Evolutionary conservation across 2,113 vertebrate species (phyloP).

Genomic region (Sarotherodon lohbergeri): DNA sequence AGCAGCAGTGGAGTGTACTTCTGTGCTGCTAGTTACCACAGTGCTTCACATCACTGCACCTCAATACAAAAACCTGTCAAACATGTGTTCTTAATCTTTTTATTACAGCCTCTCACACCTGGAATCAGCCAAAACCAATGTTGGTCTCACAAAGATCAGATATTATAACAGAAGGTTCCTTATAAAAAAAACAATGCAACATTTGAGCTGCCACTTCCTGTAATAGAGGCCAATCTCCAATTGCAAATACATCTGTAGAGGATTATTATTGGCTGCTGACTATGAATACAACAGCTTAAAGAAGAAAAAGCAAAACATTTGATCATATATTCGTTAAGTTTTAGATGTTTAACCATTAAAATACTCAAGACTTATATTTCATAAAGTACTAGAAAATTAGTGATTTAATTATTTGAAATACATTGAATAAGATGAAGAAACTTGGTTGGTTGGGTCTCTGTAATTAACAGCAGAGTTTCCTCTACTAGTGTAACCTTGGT

Average conservation of each 20-base stretch:
- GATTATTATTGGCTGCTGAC: background rate
- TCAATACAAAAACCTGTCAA: background rate
- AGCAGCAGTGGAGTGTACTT: constrained; percentile 23
- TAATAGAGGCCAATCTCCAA: rapidly evolving
- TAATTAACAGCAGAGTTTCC: background rate
- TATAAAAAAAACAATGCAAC: background rate
- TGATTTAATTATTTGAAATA: background rate
- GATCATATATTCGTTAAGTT: rapidly evolving
- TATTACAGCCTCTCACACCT: background rate
- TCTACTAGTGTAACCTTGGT: background rate
- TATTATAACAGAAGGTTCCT: rapidly evolving
- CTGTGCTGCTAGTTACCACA: background rate
- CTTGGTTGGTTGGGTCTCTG: background rate
- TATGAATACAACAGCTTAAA: rapidly evolving
- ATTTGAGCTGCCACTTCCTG: background rate
- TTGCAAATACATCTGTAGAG: rapidly evolving
- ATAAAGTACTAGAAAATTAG: rapidly evolving
- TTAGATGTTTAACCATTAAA: background rate
- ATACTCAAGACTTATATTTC: background rate
- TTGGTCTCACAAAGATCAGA: background rate
- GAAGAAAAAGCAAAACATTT: rapidly evolving
- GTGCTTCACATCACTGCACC: background rate
- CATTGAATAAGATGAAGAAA: rapidly evolving
- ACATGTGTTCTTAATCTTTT: background rate
- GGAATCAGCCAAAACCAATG: background rate